Evolutionary conservation across 2,113 vertebrate genomes (phyloP).

Genomic region (Gadus chalcogrammus): DNA sequence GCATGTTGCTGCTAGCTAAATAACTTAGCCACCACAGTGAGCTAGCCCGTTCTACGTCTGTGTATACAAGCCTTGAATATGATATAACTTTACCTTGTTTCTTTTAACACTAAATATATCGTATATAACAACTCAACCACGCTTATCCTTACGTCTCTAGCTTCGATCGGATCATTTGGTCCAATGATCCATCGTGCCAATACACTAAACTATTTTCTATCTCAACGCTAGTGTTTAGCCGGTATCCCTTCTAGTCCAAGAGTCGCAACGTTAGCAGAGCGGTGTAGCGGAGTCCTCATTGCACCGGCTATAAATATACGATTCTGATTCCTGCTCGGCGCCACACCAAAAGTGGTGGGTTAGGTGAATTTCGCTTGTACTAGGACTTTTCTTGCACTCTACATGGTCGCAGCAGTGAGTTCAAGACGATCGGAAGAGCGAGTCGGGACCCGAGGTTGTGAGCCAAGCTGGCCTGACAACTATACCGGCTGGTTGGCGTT

Average conservation of each 20-base stretch:
- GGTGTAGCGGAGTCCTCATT: slow-evolving; percentile 18
- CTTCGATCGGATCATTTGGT: no score
- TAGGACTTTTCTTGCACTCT: slow-evolving; percentile 38
- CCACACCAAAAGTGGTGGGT: slow-evolving; percentile 44
- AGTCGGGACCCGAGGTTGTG: slow-evolving; percentile 55
- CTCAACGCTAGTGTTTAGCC: no score
- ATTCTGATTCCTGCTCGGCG: slow-evolving; percentile 19
- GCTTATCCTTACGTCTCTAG: no score
- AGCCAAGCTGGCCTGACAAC: slow-evolving; percentile 49
- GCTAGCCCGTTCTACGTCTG: slow-evolving; percentile 19
- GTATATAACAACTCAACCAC: no score
- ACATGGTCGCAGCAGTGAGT: slow-evolving; percentile 64
- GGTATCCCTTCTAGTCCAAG: background rate
- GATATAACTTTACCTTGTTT: background rate
- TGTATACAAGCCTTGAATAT: background rate
- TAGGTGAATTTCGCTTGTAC: slow-evolving; percentile 8
- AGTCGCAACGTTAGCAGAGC: slow-evolving; percentile 23
- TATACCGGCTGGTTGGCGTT: slow-evolving; percentile 34
- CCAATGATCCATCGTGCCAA: no score
- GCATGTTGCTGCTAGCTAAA: slow-evolving; percentile 19
- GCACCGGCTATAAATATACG: slow-evolving; percentile 61
- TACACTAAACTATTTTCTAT: slow-evolving; percentile 16
- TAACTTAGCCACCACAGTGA: slow-evolving; percentile 35
- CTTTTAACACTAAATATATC: no score
- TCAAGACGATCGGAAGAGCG: slow-evolving; percentile 56